Evolutionary conservation across 1,140 invertebrate genomes (phyloP).

Genomic region (Pectinophora gossypiella): DNA sequence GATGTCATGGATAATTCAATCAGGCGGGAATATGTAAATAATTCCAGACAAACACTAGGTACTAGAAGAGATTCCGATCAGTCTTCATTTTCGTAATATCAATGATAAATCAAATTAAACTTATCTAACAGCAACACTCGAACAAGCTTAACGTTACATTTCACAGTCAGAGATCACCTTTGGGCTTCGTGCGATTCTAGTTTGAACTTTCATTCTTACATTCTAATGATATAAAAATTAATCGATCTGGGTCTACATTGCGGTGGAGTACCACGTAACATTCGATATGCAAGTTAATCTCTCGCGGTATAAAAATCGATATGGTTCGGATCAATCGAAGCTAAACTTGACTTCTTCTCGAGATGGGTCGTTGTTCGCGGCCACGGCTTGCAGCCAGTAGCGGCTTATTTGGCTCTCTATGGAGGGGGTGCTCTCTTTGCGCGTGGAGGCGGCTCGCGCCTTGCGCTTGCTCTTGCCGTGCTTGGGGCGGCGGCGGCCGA

Average conservation of each 20-base stretch:
- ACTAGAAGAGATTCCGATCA: slow-evolving; percentile 45
- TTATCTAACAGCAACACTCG: not conserved
- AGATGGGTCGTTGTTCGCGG: slow-evolving; percentile 61
- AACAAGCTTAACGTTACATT: not conserved
- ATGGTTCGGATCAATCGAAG: slow-evolving; percentile 49
- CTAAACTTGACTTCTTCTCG: slow-evolving; percentile 65
- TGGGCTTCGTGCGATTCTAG: slow-evolving; percentile 31
- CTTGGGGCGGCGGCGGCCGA: slow-evolving; percentile 72
- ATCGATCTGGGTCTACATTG: too few species aligned
- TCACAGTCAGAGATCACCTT: slow-evolving; percentile 21
- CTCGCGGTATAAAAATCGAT: too few species aligned
- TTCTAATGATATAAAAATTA: not conserved
- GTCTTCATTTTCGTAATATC: slow-evolving; percentile 35
- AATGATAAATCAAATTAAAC: too few species aligned
- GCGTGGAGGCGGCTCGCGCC: slow-evolving; percentile 66
- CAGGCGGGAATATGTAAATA: slow-evolving; percentile 11
- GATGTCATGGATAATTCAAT: slow-evolving; percentile 33
- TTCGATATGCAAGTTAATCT: not conserved
- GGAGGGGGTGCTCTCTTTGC: slow-evolving; percentile 85
- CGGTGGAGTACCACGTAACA: too few species aligned
- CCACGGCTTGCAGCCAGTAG: slow-evolving; percentile 74
- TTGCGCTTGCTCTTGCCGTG: slow-evolving; percentile 57
- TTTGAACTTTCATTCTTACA: not conserved
- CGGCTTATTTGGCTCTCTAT: slow-evolving; percentile 84
- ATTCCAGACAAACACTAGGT: too few species aligned